A percentile compares a stretch with the other conserved stretches of the same genome.
These are phyloP conservation scores for Chaunax sp. DNA, from an alignment of 2,797 vertebrate species.

Conservation along the genomic window DNA sequence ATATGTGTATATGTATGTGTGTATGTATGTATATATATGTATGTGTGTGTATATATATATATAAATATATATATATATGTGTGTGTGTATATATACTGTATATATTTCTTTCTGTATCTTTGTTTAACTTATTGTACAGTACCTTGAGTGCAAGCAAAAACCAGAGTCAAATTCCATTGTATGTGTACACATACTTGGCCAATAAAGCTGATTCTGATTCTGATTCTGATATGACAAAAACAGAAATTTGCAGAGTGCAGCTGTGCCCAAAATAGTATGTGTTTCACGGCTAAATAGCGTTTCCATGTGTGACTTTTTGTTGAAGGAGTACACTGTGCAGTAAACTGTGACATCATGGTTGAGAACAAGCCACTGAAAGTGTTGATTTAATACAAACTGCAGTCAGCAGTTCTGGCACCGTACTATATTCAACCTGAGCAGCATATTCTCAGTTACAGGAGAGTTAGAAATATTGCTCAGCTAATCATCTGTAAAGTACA, in stretches of 20 bases:
- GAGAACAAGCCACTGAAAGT: neutral
- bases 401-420: neutral
- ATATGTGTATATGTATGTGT: no score
- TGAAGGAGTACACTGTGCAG: neutral
- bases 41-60: no score
- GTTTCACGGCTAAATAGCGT: neutral
- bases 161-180: no score
- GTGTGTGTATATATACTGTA: no score
- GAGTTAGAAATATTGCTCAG: slow-evolving; percentile 18
- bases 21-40: no score
- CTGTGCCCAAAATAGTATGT: neutral
- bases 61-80: no score
- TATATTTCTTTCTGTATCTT: no score
- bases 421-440: neutral
- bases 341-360: neutral
- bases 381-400: slow-evolving; percentile 5
- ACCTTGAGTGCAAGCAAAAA: no score
- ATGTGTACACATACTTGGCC: no score
- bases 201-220: no score
- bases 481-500: slow-evolving; percentile 40
- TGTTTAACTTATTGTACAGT: no score
- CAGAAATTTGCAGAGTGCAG: neutral
- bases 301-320: neutral
- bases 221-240: neutral
- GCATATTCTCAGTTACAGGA: slow-evolving; percentile 11